Evolutionary conservation across 2,888 invertebrate genomes (phyloP).

Genomic region (Oligia latruncula): DNA sequence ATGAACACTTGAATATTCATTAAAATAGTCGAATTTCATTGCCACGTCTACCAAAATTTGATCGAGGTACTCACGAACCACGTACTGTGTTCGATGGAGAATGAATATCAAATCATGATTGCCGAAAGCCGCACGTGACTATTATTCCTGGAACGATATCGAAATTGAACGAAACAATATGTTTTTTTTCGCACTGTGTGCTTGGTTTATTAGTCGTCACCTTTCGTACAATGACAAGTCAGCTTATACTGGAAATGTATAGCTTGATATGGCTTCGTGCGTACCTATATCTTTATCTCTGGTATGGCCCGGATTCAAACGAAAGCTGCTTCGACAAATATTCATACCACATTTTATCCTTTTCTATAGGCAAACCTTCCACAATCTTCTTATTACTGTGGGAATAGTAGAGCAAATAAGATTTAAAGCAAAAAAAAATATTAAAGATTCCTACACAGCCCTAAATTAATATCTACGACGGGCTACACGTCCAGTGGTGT

Average conservation of each 20-base stretch:
- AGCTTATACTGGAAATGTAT: too few species aligned
- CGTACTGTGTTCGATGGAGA: slow-evolving; percentile 19
- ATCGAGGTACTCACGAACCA: slow-evolving; percentile 13
- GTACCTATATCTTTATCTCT: background rate
- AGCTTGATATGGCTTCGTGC: too few species aligned
- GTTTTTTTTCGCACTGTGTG: background rate
- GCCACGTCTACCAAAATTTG: slow-evolving; percentile 26
- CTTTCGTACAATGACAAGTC: too few species aligned
- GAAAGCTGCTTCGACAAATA: background rate
- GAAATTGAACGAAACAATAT: background rate
- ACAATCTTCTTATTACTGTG: background rate
- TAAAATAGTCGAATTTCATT: slow-evolving; percentile 1
- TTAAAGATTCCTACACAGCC: background rate
- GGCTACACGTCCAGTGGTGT: background rate
- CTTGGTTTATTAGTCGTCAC: too few species aligned
- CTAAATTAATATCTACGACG: background rate
- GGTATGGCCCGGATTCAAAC: background rate
- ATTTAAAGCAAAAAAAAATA: background rate
- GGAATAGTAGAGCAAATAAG: background rate
- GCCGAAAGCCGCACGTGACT: background rate
- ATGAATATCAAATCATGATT: slow-evolving; percentile 31
- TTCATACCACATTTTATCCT: background rate
- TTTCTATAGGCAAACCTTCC: background rate
- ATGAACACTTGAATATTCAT: background rate
- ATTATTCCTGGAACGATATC: background rate